Evolutionary conservation across 1,140 invertebrate species (phyloP).

Genomic region (Planococcus citri): DNA sequence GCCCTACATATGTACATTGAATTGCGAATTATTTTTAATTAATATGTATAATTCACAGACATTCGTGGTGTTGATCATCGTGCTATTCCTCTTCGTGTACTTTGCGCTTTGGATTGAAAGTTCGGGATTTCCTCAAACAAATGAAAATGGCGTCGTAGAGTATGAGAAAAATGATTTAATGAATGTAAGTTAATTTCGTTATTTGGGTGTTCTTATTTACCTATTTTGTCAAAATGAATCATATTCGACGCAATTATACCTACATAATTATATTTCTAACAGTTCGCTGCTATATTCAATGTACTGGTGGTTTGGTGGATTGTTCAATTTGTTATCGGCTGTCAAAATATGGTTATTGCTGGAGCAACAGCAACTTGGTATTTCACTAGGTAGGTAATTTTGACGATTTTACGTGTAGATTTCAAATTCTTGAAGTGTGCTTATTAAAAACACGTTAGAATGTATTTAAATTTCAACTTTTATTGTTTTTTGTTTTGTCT

Average conservation of each 20-base stretch:
- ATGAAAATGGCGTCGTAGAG: conserved; percentile 33
- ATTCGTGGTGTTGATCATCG: no score
- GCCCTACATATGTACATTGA: no score
- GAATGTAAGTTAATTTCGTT: no score
- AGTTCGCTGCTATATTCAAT: conserved; percentile 51
- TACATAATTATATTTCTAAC: no score
- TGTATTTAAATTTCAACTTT: background rate
- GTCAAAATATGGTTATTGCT: conserved; percentile 63
- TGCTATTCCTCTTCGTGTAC: conserved; percentile 41
- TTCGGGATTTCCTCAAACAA: conserved; percentile 46
- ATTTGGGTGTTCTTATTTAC: no score
- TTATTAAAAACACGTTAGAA: no score
- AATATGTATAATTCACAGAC: no score
- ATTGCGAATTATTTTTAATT: no score
- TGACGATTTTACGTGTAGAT: conserved; percentile 45
- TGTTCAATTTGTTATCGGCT: conserved; percentile 57
- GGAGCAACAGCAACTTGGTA: conserved; percentile 62
- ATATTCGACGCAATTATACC: no score
- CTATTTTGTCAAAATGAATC: no score
- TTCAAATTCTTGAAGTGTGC: no score
- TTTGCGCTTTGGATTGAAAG: conserved; percentile 47
- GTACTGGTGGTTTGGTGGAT: conserved; percentile 57
- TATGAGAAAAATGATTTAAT: no score
- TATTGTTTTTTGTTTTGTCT: background rate
- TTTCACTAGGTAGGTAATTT: conserved; percentile 54